Conservation (phyloP, 2,113 vertebrate genomes). For the Atrichornis clamosus region DNA sequence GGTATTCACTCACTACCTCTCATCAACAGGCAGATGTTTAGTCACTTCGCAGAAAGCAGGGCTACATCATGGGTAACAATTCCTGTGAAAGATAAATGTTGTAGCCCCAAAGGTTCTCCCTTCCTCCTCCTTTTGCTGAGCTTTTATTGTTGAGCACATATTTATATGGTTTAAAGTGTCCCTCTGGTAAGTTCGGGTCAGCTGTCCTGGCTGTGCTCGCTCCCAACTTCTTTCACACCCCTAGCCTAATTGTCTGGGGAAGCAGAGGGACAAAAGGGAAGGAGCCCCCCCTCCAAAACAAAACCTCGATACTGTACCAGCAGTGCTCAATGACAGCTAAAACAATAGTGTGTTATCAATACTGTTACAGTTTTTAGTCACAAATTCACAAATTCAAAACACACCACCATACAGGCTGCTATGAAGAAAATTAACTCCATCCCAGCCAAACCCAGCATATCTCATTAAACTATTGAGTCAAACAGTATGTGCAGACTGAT, state of each 20-base stretch:
- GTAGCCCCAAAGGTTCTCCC: not conserved
- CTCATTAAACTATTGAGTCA: not conserved
- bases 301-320: rapidly evolving
- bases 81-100: not conserved
- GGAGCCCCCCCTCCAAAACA: rapidly evolving
- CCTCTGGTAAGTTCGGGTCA: not conserved
- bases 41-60: not conserved
- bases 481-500: constrained; percentile 37
- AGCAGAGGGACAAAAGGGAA: not conserved
- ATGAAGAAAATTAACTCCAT: not conserved
- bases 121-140: not conserved
- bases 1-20: not conserved
- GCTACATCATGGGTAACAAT: rapidly evolving
- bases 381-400: not conserved
- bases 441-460: not conserved
- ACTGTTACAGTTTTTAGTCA: not conserved
- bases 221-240: not conserved
- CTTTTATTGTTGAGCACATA: not conserved
- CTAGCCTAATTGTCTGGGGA: not conserved
- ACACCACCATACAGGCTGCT: not conserved
- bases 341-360: not conserved
- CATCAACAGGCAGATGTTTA: not conserved
- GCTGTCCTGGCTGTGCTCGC: not conserved
- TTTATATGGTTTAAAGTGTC: not conserved
- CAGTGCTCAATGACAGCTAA: not conserved